These are phyloP conservation scores for Didymodactylos carnosus DNA, from an alignment of 2,888 invertebrate species.

Conservation along the genomic window DNA sequence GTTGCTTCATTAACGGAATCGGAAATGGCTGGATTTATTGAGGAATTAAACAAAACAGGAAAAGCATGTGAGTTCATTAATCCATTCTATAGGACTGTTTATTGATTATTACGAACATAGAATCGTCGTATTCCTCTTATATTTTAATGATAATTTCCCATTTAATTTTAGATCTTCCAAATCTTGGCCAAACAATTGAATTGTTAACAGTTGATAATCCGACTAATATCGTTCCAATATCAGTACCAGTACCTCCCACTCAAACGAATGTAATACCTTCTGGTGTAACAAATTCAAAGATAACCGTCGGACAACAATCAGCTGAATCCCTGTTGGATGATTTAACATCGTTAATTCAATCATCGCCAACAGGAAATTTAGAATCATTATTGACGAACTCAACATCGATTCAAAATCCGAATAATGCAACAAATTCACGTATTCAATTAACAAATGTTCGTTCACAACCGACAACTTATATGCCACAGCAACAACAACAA, in stretches of 20 bases:
- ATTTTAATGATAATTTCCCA: no score
- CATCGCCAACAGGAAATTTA: no score
- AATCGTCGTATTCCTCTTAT: no score
- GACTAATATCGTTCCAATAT: no score
- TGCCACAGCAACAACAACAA: neutral
- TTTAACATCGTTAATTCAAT: neutral
- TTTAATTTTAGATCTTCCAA: neutral
- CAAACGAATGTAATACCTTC: neutral
- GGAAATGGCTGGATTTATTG: neutral
- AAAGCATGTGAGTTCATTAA: neutral
- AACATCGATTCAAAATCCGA: no score
- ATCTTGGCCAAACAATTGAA: neutral
- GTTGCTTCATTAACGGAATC: neutral
- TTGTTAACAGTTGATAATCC: neutral
- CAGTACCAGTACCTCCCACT: neutral
- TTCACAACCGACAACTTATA: neutral
- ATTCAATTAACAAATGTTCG: no score
- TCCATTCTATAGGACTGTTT: no score
- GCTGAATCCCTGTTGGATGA: neutral
- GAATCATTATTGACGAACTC: no score
- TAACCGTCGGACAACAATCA: no score
- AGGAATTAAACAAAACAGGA: neutral
- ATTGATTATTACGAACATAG: neutral
- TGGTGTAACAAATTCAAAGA: neutral
- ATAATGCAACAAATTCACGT: no score